Conservation (phyloP, 2,113 vertebrate species). For the Trachemys scripta region DNA sequence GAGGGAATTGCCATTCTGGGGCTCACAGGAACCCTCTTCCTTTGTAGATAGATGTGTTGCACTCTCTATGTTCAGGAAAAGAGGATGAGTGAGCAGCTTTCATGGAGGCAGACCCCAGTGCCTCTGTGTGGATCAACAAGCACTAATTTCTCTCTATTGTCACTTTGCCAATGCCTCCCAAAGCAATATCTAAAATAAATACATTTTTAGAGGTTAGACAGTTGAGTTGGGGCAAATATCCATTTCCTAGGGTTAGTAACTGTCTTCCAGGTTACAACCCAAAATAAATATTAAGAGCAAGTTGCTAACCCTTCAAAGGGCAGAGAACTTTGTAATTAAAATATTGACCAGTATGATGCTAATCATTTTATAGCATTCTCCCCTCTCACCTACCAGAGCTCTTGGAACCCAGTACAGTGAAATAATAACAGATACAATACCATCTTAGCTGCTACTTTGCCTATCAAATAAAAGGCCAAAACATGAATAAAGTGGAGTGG, state of each 20-base stretch:
- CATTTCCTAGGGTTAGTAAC: background rate
- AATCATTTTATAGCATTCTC: background rate
- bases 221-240: background rate
- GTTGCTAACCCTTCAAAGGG: background rate
- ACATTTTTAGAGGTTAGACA: background rate
- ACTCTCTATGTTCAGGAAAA: accelerated
- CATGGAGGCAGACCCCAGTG: background rate
- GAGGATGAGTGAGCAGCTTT: background rate
- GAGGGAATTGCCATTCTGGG: background rate
- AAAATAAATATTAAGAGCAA: background rate
- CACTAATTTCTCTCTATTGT: background rate
- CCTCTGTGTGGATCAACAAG: background rate
- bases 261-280: background rate
- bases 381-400: background rate
- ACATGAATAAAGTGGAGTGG: background rate
- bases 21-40: background rate
- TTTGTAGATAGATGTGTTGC: background rate
- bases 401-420: background rate
- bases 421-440: background rate
- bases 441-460: background rate
- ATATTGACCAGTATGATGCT: background rate
- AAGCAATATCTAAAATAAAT: background rate
- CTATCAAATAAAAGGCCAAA: background rate
- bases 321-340: background rate
- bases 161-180: background rate